Base-by-base conservation (phyloP, 2,888 invertebrate species). In the Anagyrus pseudococci region DNA sequence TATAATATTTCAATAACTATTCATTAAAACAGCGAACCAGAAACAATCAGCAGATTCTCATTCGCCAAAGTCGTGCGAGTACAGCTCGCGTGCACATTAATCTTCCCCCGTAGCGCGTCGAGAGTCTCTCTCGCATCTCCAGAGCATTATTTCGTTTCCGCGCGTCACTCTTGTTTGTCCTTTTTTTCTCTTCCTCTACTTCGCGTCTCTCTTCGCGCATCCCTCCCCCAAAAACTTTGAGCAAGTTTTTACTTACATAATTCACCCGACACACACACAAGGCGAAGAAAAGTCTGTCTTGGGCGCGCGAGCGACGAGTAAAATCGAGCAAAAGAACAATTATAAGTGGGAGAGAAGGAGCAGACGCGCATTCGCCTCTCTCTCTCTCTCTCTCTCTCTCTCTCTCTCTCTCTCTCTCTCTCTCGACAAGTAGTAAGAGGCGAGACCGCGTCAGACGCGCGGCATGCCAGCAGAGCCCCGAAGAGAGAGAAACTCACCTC, bases 221-320 rank as follows among this genome's bases (percentile, higher is more conserved):
- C 22, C 29, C 17, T 29, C 25, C 26, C 44, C 7, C 20, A 33
- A 25, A 63, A 63, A 54, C 25, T 54, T 58, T 48, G 33, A 44
- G 58, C 49, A 63, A 63, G 58, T 63, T 63, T 58, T 48, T 58
- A 63, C 54, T 63, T 63, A 54, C 58, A 58, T 63, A 63, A 63
- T 63, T 63, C 63, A 63, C 54, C 58, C 43, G 25, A 44, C 41
- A 54, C 44, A 33, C 33, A 49, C 37, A 25, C 33, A 23, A 58
- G 46, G 48, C 53, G 53, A 58, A 48, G 40, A 54, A 58, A 58
- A 58, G 53, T 58, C 52, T 56, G 15, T 44, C 53, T 7, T 41
- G 52, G n/a, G 41, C 40, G 54, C 54, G 4, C 10, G 41, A 40
- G 55, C 52, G 62, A 58, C 62, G 53, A 53, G 53, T 53, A 58